Base-by-base conservation (phyloP, 2,113 vertebrate genomes). In the Grantiella picta region DNA sequence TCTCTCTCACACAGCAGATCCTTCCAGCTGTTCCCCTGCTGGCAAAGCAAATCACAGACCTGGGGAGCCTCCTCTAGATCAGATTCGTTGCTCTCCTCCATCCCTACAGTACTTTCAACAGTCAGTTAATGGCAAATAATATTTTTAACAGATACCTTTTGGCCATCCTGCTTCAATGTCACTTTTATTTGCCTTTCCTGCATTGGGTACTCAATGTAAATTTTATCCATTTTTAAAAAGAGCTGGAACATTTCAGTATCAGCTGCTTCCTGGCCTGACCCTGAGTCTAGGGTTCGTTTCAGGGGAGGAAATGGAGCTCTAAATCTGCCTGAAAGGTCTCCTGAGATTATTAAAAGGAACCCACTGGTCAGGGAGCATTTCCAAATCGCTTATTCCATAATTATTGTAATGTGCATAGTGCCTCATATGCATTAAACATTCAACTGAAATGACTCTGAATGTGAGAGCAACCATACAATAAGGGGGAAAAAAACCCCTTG, bases 401-500 rank as follows among this genome's bases (percentile, higher is more conserved):
- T 96, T 98, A 92, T 96, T 80, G 71, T 97, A 95, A 38, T 90
- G 85, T 85, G 82, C 94, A 36, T 96, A 86, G 66, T 66, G 71
- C 68, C 36, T 81, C n/a, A 4, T 33, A 8, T 53, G 63, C 76
- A 89, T 88, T 65, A 92, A 94, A 63, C 59, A 88, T 65, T 69
- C 63, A 65, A 7, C 45, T 65, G 42, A 49, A 88, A 83, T 36
- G 3, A 13, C 40, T 89, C 80, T 44, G 81, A 52, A 92, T 82
- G 54, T 66, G 90, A 96, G 90, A 52, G 42, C 15, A 72, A 25
- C 60, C 7, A 22, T 40, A 40, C 29, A 70, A 38, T 68, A 42
- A 65, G 23, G 42, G 54, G 98, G 33, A 98, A 96, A 96, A 98
- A 64, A 6, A n/a, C n/a, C 7, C 0, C 5, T 99, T 33, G 12